Conservation (phyloP, 2,888 invertebrate genomes). For the Phaonia tiefii region DNA sequence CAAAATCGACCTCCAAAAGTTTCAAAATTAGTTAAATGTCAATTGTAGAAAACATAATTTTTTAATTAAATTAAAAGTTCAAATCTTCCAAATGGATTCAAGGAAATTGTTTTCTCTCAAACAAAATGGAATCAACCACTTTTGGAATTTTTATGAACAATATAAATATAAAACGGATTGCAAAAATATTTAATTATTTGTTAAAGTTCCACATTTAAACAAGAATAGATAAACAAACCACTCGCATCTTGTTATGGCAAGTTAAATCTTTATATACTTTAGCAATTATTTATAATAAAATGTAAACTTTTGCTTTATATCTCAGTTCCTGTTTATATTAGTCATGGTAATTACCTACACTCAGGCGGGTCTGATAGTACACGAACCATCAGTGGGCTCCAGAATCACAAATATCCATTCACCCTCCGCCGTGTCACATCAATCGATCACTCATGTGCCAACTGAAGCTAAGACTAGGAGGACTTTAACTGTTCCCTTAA, state of each 20-base stretch:
- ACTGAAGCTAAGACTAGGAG: not conserved
- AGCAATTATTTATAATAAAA: not conserved
- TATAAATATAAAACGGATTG: slow-evolving; percentile 15
- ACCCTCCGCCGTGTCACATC: slow-evolving; percentile 36
- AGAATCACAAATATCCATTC: too few relatives aligned
- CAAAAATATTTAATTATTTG: slow-evolving; percentile 19
- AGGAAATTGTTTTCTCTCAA: slow-evolving; percentile 2
- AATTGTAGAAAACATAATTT: not conserved
- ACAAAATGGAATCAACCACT: too few relatives aligned
- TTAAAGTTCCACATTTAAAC: not conserved
- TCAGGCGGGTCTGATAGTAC: slow-evolving; percentile 9
- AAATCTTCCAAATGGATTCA: not conserved
- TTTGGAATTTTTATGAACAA: not conserved
- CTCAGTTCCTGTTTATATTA: slow-evolving; percentile 21
- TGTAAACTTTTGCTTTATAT: not conserved
- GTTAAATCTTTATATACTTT: too few relatives aligned
- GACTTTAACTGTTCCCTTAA: not conserved
- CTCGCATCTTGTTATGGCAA: not conserved
- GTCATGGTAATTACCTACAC: not conserved
- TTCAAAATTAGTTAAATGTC: not conserved
- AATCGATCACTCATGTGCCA: slow-evolving; percentile 28
- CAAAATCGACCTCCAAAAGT: slow-evolving; percentile 32
- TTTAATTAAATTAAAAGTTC: slow-evolving; percentile 9
- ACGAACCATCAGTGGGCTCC: not conserved
- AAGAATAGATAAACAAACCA: not conserved